Evolutionary conservation across 2,113 vertebrate species (phyloP), one percentile per base, ranked within the genome.

Genomic region (Paracanthobrama guichenoti): DNA sequence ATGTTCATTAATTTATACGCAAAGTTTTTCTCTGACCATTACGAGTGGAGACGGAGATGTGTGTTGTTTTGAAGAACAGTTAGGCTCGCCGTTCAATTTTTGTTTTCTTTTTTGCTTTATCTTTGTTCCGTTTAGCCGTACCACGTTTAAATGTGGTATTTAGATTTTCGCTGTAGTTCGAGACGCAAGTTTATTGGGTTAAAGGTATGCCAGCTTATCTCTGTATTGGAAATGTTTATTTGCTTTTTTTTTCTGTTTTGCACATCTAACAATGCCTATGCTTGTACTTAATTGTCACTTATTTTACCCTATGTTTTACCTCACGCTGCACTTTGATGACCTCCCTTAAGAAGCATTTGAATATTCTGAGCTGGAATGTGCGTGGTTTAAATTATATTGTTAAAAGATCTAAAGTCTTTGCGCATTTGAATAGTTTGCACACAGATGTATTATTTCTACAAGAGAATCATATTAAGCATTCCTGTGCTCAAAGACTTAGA

Each of bases 281-380:
- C 4, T 0, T 26, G 4, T 75, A 9, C 44, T 31, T 31, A 53
- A 48, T 12, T 14, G 14, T 16, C 4, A 2, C 2, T 12, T 6
- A 31, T 7, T 67, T 31, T 18, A 28, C 48, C 6, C n/a, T 26
- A 20, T 39, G 16, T 0, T 75, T 31, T 48, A 53, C 18, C 14
- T 4, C 6, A 28, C 24, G 1, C 46, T 28, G 3, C 2, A 24
- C 44, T 18, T 20, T 50, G 13, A 74, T 74, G 46, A 74, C n/a
- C 8, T 1, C 3, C 10, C 24, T 12, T 28, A 50, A 28, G 13
- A 74, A 50, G 7, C 24, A 74, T 50, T 24, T 24, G n/a, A 74
- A 74, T 74, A 74, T 74, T 26, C 6, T 50, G 46, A 74, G 72
- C 44, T 50, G 72, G 44, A 74, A 74, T 74, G 72, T 48, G 39